These are phyloP conservation scores for Scaeva pyrastri DNA, from an alignment of 2,888 invertebrate species.

Conservation along the genomic window DNA sequence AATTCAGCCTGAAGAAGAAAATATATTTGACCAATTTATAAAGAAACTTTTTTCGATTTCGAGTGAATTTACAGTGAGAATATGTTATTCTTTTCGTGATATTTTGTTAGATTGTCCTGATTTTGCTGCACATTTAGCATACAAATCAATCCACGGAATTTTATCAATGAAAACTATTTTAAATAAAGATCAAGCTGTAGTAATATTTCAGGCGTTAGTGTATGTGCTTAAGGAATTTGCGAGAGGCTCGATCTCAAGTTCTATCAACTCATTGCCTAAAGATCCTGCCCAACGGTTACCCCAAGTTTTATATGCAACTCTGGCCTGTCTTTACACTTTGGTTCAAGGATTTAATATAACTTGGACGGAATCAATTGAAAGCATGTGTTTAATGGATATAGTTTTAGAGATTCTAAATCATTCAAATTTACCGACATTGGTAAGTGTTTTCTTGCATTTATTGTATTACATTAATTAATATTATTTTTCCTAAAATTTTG, in stretches of 20 bases:
- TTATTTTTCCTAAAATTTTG: slow-evolving; percentile 78
- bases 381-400: slow-evolving; percentile 87
- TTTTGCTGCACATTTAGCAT: slow-evolving; percentile 80
- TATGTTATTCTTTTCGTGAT: slow-evolving; percentile 86
- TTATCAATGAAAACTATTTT: slow-evolving; percentile 85
- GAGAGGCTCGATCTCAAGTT: slow-evolving; percentile 32
- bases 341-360: slow-evolving; percentile 89
- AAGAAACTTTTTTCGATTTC: slow-evolving; percentile 87
- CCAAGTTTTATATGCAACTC: slow-evolving; percentile 87
- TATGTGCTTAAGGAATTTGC: slow-evolving; percentile 86
- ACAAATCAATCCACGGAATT: slow-evolving; percentile 82
- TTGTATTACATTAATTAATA: not conserved
- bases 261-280: slow-evolving; percentile 59
- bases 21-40: slow-evolving; percentile 86
- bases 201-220: slow-evolving; percentile 87
- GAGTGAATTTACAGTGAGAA: slow-evolving; percentile 87
- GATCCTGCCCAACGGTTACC: slow-evolving; percentile 84
- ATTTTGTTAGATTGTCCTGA: slow-evolving; percentile 76
- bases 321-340: slow-evolving; percentile 87
- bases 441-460: slow-evolving; percentile 79
- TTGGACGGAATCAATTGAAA: slow-evolving; percentile 92
- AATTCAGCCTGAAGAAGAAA: slow-evolving; percentile 79
- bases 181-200: slow-evolving; percentile 86
- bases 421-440: slow-evolving; percentile 85
- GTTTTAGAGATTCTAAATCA: slow-evolving; percentile 85